Conservation (phyloP, 1,140 invertebrate species). For the Rhyzopertha dominica region DNA sequence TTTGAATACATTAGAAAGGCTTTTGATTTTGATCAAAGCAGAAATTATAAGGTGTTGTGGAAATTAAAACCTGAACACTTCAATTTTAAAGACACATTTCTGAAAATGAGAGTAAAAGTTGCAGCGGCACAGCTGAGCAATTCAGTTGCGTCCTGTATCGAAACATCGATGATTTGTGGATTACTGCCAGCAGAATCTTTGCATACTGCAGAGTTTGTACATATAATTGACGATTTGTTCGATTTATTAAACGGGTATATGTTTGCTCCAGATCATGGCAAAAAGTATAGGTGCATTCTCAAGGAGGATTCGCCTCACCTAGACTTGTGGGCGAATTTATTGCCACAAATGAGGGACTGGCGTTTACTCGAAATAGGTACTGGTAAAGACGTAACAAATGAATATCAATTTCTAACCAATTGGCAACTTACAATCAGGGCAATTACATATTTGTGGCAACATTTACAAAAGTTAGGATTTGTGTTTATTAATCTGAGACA, state of each 20-base stretch:
- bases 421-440: constrained; percentile 1
- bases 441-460: constrained; percentile 1
- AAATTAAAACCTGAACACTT: constrained; percentile 11
- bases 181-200: not conserved
- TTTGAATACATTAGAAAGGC: constrained; percentile 12
- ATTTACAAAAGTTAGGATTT: too few relatives aligned
- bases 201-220: constrained; percentile 7
- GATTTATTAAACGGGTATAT: constrained; percentile 6
- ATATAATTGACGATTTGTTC: constrained; percentile 3
- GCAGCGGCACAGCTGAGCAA: constrained; percentile 18
- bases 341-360: constrained; percentile 4
- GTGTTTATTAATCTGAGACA: not conserved
- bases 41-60: constrained; percentile 7
- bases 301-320: not conserved
- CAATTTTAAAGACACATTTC: constrained; percentile 16
- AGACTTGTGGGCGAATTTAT: constrained; percentile 3
- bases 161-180: constrained; percentile 2
- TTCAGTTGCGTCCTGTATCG: constrained; percentile 1
- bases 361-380: not conserved
- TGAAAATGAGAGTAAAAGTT: constrained; percentile 20
- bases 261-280: too few relatives aligned
- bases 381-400: constrained; percentile 3
- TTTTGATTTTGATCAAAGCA: constrained; percentile 13
- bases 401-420: constrained; percentile 1
- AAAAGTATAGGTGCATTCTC: too few relatives aligned